Base-by-base conservation (phyloP, 2,797 vertebrate species). In the Simalia tracyae region DNA sequence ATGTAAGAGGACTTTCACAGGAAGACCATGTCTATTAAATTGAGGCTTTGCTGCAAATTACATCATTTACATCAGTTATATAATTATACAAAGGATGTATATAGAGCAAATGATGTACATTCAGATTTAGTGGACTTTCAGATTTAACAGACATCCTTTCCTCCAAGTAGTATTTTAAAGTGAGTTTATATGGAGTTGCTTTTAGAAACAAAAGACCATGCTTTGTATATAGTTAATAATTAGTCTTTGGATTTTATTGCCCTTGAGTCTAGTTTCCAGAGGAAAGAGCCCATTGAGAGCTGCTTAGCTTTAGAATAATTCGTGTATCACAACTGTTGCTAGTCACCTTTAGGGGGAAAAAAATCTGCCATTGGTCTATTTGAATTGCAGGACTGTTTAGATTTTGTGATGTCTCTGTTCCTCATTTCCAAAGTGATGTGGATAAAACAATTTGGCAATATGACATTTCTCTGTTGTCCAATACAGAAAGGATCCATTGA, bases 201-300 rank as follows among this genome's bases (percentile, higher is more conserved):
- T 91, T 86, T 17, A 86, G 76, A 88, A 59, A 81, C 31, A 88
- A 84, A 86, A 86, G 63, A 61, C 72, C 36, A 89, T 72, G 76
- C 6, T 86, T 68, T 59, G 36, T 56, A 86, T 50, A 57, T 14
- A 86, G 60, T 24, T 31, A 54, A 28, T 85, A 89, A 66, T 89
- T 89, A 89, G 81, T 86, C 64, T 63, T 86, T 92, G 84, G 42
- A 86, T 86, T 86, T 86, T 66, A 72, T 72, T 89, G 88, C 28
- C 81, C 42, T 86, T 64, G 84, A 61, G 42, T 64, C 56, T 5
- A 68, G 63, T 60, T 92, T 88, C 88, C 63, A 36, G 56, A 86
- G 42, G 76, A 89, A n/a, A 85, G 24, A 89, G 63, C 76, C 60
- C 10, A 42, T 84, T 54, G 64, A 89, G 60, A 92, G 50, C 54